A percentile compares a stretch with the other conserved stretches of the same genome.
phyloP scores from a whole-genome alignment of 2,888 invertebrate genomes.

The Tetramorium bicarinatum region DNA sequence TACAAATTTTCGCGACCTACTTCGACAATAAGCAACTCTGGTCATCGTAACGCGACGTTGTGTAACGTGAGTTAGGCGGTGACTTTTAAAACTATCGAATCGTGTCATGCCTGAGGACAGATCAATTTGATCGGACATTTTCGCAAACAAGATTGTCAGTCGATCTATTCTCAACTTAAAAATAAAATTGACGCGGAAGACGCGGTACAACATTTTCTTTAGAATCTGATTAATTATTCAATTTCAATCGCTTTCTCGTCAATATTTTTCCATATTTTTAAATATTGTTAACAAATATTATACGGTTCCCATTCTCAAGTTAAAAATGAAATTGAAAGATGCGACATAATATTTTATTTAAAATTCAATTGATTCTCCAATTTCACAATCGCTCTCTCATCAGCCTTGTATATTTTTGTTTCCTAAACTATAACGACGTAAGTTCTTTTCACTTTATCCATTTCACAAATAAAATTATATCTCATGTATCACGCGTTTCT shows the following conservation, averaged over 20 bases:
- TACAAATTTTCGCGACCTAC: slow-evolving; percentile 74
- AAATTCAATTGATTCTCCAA: too few species aligned
- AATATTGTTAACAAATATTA: too few species aligned
- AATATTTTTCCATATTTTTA: not conserved
- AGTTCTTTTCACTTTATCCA: not conserved
- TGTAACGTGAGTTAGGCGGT: slow-evolving; percentile 35
- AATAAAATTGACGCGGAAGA: not conserved
- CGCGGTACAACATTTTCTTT: not conserved
- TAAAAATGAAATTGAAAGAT: too few species aligned
- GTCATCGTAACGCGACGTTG: slow-evolving; percentile 52
- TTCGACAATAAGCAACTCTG: slow-evolving; percentile 63
- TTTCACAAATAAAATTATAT: not conserved
- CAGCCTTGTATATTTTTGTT: too few species aligned
- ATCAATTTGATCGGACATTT: not conserved
- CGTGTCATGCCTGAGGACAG: not conserved
- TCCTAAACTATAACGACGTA: not conserved
- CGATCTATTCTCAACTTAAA: not conserved
- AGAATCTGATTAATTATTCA: not conserved
- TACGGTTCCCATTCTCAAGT: too few species aligned
- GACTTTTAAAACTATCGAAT: slow-evolving; percentile 36
- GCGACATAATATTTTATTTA: too few species aligned
- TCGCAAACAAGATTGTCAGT: not conserved
- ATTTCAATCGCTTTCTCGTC: not conserved
- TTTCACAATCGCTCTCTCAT: too few species aligned
- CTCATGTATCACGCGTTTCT: too few species aligned